These are phyloP conservation scores for Sinotaia quadrata DNA, from an alignment of 2,888 invertebrate species.

Conservation along the genomic window DNA sequence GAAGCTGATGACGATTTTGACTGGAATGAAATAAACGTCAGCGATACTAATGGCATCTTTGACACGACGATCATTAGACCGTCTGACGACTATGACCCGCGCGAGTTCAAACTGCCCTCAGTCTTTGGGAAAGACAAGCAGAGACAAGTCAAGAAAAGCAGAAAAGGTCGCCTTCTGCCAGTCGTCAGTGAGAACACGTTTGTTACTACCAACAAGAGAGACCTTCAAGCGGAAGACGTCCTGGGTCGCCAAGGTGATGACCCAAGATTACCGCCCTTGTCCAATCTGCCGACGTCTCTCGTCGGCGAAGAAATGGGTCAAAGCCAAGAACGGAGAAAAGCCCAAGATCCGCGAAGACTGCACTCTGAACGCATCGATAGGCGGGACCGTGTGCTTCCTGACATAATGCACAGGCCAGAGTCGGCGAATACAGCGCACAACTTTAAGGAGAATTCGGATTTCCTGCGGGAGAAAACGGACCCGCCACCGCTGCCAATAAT, in stretches of 20 bases:
- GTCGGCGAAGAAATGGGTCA: neutral
- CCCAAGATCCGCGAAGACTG: slow-evolving; percentile 3
- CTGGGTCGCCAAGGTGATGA: neutral
- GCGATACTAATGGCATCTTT: slow-evolving; percentile 4
- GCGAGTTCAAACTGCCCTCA: slow-evolving; percentile 21
- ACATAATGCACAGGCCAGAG: neutral
- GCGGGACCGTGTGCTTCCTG: neutral
- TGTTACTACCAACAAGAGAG: slow-evolving; percentile 20
- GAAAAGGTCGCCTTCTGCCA: slow-evolving; percentile 22
- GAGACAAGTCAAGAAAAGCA: neutral
- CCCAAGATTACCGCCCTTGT: slow-evolving; percentile 11
- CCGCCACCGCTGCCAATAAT: slow-evolving; percentile 20
- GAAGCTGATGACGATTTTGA: slow-evolving; percentile 16
- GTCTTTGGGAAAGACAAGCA: slow-evolving; percentile 15
- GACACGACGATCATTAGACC: slow-evolving; percentile 15
- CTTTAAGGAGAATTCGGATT: neutral
- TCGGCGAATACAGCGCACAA: too few relatives aligned
- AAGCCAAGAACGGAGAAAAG: neutral
- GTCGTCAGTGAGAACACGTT: slow-evolving; percentile 34
- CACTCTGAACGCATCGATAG: slow-evolving; percentile 15
- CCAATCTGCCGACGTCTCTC: slow-evolving; percentile 5
- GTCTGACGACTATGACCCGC: neutral
- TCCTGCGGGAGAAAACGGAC: slow-evolving; percentile 19
- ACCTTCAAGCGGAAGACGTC: neutral
- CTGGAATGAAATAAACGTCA: neutral